Conservation (phyloP, 2,797 vertebrate genomes). For the Prunella strophiata region DNA sequence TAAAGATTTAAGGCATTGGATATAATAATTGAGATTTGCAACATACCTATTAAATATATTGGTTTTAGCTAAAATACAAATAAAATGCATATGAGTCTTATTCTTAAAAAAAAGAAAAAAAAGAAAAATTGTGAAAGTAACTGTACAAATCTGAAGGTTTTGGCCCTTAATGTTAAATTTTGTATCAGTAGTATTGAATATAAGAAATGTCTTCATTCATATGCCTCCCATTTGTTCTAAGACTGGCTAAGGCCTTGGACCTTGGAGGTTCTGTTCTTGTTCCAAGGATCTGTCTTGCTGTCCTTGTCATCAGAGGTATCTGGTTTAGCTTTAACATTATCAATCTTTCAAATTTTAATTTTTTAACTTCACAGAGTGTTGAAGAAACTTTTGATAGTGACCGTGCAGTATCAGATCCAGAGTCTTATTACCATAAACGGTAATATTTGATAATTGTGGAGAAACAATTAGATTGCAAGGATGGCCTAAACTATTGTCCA, state of each 20-base stretch:
- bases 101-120: not conserved
- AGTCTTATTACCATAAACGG: not conserved
- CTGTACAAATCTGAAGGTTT: not conserved
- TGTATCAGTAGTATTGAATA: not conserved
- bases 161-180: not conserved
- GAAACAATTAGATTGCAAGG: not conserved
- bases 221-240: not conserved
- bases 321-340: not conserved
- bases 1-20: not conserved
- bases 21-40: not conserved
- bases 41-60: not conserved
- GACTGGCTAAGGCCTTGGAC: not conserved
- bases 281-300: not conserved
- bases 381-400: not conserved
- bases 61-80: not conserved
- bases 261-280: not conserved
- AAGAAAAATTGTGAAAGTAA: not conserved
- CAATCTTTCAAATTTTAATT: not conserved
- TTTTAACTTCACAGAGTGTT: not conserved
- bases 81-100: not conserved
- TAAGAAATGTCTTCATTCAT: not conserved
- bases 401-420: not conserved
- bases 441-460: not conserved
- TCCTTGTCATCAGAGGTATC: not conserved
- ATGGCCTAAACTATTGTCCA: accelerated